Percentiles rank a stretch among this genome's conserved stretches.
Evolutionary conservation across 64 coral and sea anemone genomes (phyloP).

Genomic region (Dendrophyllia cribrosa): DNA sequence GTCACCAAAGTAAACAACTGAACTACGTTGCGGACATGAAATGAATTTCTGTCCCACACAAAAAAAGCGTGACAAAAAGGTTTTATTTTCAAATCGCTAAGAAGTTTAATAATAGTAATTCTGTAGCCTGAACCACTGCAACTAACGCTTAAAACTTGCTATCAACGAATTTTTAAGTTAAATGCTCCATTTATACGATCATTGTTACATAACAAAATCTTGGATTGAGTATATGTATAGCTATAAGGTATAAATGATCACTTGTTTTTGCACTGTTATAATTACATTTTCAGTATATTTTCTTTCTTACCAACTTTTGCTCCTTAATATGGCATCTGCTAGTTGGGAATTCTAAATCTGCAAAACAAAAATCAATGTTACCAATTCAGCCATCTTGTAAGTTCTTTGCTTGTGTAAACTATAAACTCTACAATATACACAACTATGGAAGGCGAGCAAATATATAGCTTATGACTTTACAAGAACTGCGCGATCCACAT

Average conservation of each 20-base stretch:
- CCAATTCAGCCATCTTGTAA: not conserved
- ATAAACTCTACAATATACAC: not conserved
- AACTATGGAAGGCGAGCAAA: not conserved
- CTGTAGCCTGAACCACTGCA: not conserved
- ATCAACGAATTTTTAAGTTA: too few species aligned
- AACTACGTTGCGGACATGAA: slow-evolving; percentile 3
- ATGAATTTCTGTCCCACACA: not conserved
- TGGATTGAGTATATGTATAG: too few species aligned
- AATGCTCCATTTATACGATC: too few species aligned
- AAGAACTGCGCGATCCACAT: not conserved
- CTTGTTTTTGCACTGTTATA: not conserved
- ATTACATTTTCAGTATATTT: not conserved
- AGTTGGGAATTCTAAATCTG: not conserved
- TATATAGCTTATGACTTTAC: too few species aligned
- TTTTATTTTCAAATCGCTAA: not conserved
- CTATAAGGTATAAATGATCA: too few species aligned
- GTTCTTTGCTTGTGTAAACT: not conserved
- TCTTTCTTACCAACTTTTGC: slow-evolving; percentile 18
- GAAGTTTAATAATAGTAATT: not conserved
- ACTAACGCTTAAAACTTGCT: too few species aligned
- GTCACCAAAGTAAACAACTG: slow-evolving; percentile 17
- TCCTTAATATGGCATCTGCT: slow-evolving; percentile 32
- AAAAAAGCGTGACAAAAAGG: slow-evolving; percentile 14
- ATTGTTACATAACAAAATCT: too few species aligned
- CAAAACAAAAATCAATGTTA: not conserved